phyloP scores from a whole-genome alignment of 2,797 vertebrate species.

The Tiaroga cobitis region DNA sequence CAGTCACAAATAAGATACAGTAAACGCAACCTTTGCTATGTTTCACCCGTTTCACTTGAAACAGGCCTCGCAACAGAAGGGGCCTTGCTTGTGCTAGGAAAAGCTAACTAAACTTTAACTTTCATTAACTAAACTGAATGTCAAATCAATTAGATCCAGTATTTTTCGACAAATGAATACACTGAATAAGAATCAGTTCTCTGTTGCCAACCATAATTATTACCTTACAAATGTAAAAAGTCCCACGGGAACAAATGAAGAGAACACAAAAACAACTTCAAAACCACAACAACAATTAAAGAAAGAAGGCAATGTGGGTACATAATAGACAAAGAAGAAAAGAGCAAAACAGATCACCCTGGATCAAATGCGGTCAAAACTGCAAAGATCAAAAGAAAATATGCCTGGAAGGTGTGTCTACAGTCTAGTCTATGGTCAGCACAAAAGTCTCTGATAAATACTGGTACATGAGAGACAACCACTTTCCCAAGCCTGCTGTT shows the following conservation, averaged over 20 bases:
- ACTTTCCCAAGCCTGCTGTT: slow-evolving; percentile 43
- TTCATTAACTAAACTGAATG: not conserved
- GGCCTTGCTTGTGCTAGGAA: too few species aligned
- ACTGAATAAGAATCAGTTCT: not conserved
- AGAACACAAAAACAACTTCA: slow-evolving; percentile 16
- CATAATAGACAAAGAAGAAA: slow-evolving; percentile 16
- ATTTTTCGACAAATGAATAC: not conserved
- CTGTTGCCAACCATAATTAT: not conserved
- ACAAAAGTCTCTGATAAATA: slow-evolving; percentile 51
- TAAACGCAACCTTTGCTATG: not conserved
- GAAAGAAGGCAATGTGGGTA: not conserved
- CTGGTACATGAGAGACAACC: slow-evolving; percentile 20
- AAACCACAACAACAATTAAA: slow-evolving; percentile 31
- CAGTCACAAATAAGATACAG: not conserved
- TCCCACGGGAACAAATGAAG: not conserved
- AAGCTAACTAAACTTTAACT: too few species aligned
- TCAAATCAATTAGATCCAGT: not conserved
- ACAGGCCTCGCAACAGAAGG: too few species aligned
- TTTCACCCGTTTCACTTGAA: too few species aligned
- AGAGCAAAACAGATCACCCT: not conserved
- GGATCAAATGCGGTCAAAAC: slow-evolving; percentile 24
- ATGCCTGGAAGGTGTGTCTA: not conserved
- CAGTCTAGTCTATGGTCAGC: slow-evolving; percentile 44
- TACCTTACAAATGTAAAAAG: slow-evolving; percentile 11
- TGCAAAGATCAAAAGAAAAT: slow-evolving; percentile 8